Percentiles rank a stretch among this genome's conserved stretches.
phyloP scores from a whole-genome alignment of 2,888 invertebrate species.

The Deilephila elpenor region DNA sequence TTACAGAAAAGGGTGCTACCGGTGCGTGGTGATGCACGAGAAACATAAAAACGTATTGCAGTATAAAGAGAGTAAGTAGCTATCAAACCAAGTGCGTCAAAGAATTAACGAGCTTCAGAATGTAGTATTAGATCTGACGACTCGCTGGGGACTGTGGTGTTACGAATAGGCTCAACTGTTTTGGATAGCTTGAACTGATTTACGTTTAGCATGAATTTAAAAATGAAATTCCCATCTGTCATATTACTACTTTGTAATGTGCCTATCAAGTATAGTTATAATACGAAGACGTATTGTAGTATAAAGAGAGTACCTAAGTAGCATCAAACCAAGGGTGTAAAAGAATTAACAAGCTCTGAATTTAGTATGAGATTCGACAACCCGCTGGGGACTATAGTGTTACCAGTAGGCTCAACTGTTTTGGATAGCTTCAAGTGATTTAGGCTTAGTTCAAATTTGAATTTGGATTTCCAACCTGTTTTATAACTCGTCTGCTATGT shows the following conservation, averaged over 20 bases:
- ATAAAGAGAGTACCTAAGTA: slow-evolving; percentile 96
- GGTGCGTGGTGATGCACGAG: slow-evolving; percentile 97
- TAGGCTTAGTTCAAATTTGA: too few relatives aligned
- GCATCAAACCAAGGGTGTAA: slow-evolving; percentile 11
- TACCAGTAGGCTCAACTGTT: neutral
- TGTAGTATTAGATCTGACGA: slow-evolving; percentile 16
- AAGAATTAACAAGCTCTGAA: slow-evolving; percentile 39
- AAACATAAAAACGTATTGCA: slow-evolving; percentile 97
- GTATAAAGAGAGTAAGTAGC: slow-evolving; percentile 98
- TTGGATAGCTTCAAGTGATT: neutral
- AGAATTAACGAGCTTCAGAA: slow-evolving; percentile 39
- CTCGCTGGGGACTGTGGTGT: slow-evolving; percentile 35
- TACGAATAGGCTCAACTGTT: neutral
- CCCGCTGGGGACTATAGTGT: slow-evolving; percentile 34
- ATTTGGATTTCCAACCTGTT: too few relatives aligned
- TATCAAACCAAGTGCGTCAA: slow-evolving; percentile 24
- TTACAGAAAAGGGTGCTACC: slow-evolving; percentile 95
- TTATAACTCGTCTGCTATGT: too few relatives aligned
- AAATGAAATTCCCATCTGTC: too few relatives aligned
- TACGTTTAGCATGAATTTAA: too few relatives aligned
- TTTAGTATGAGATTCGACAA: slow-evolving; percentile 14
- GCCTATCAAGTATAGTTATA: slow-evolving; percentile 52
- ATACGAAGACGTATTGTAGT: slow-evolving; percentile 97
- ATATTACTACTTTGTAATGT: too few relatives aligned
- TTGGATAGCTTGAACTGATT: neutral